Evolutionary conservation across 2,113 vertebrate species (phyloP), one percentile per base, ranked within the genome.

Genomic region (Nymphicus hollandicus): DNA sequence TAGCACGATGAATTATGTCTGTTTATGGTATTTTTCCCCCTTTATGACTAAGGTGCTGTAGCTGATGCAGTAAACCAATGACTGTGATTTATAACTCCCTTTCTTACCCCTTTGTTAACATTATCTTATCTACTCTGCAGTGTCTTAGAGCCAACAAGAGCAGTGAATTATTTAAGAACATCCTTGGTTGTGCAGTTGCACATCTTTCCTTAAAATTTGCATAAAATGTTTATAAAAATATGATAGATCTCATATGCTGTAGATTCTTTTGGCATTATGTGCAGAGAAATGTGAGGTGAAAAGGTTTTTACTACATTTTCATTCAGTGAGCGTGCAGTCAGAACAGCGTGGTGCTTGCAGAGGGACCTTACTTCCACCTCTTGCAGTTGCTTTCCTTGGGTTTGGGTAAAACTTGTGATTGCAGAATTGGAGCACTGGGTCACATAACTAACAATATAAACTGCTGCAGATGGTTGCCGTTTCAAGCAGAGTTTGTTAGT

Each of bases 401-500:
- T 91, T 81, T 86, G 71, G 53, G 76, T 95, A 88, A 93, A 89
- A 82, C 80, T 93, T 91, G 86, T 83, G 86, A 93, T 52, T 90
- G 87, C 81, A 35, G 94, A 95, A 95, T 95, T 95, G 92, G 88
- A 97, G 89, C 71, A 58, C 64, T 91, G 93, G 81, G 81, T 94
- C 95, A 81, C 69, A 65, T 92, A 96, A 96, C 88, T 91, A 94
- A 90, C 77, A 81, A 68, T 64, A 95, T 83, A 93, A 97, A 92
- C 83, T 95, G 85, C 89, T 97, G 93, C 81, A 95, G 77, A 81
- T 96, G 88, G 94, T 82, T 94, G 94, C 78, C 89, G 80, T 95
- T 93, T 94, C 31, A 50, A 95, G 93, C 91, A 93, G 90, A 93
- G 89, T 88, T 95, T 95, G 89, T 94, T 96, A 96, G 88, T 85